Percentiles rank a stretch among this genome's conserved stretches.
phyloP scores from a whole-genome alignment of 2,888 invertebrate species.

The Dryadula phaetusa region DNA sequence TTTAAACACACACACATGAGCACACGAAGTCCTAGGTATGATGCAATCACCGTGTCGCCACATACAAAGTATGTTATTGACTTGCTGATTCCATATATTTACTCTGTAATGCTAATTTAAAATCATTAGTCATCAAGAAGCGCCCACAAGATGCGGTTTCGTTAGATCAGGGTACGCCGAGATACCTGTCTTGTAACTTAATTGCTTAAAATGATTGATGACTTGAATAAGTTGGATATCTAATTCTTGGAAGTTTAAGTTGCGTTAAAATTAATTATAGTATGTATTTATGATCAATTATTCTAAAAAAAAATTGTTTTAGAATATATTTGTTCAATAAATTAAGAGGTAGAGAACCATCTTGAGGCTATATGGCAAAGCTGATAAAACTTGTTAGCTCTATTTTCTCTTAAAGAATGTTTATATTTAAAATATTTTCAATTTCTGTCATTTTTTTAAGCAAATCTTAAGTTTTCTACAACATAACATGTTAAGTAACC shows the following conservation, averaged over 20 bases:
- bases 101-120: constrained; percentile 25
- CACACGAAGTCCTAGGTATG: constrained; percentile 10
- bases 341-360: no score
- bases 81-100: constrained; percentile 9
- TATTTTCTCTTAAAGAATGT: no score
- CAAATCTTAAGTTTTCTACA: no score
- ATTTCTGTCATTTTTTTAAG: no score
- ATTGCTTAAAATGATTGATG: constrained; percentile 26
- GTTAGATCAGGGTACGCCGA: constrained; percentile 13
- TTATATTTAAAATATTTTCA: no score
- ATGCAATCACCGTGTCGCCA: constrained; percentile 28
- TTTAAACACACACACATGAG: constrained; percentile 4
- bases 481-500: no score
- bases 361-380: no score
- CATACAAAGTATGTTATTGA: constrained; percentile 20
- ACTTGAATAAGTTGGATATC: constrained; percentile 8
- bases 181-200: constrained; percentile 3
- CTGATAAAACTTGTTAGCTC: no score
- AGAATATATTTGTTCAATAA: no score
- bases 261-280: background rate
- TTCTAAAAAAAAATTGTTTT: background rate
- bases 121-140: constrained; percentile 25
- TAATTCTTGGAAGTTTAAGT: background rate
- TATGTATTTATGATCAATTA: background rate
- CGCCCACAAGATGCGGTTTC: constrained; percentile 26